These are phyloP conservation scores for Aspidoscelis tigris DNA, from an alignment of 2,113 vertebrate genomes.

Conservation along the genomic window DNA sequence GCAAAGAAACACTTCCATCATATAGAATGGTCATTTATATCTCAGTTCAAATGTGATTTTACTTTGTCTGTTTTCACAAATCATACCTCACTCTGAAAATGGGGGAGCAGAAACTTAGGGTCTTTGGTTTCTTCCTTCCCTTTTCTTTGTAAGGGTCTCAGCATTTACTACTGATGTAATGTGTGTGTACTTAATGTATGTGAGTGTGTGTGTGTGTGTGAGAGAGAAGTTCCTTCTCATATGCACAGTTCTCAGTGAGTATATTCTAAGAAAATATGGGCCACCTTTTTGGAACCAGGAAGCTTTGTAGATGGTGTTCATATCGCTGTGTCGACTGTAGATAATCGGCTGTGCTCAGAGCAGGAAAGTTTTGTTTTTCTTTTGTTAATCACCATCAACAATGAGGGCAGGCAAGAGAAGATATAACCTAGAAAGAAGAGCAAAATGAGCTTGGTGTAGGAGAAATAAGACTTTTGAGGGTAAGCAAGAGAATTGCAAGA, in stretches of 20 bases:
- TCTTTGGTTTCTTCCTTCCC: neutral
- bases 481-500: neutral
- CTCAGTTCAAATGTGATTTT: neutral
- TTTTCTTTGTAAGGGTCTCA: neutral
- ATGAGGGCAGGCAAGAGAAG: neutral
- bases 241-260: neutral
- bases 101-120: neutral
- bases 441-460: neutral
- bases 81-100: neutral
- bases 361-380: neutral
- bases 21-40: fast-evolving
- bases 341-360: neutral
- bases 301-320: neutral
- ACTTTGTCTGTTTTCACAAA: neutral
- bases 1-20: no score
- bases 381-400: neutral
- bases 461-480: neutral
- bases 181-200: neutral
- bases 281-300: neutral
- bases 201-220: no score
- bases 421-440: neutral
- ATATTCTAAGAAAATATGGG: neutral
- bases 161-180: neutral
- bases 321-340: neutral
- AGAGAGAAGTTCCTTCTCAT: neutral